phyloP scores from a whole-genome alignment of 2,888 invertebrate genomes.

The Stenurella melanura region DNA sequence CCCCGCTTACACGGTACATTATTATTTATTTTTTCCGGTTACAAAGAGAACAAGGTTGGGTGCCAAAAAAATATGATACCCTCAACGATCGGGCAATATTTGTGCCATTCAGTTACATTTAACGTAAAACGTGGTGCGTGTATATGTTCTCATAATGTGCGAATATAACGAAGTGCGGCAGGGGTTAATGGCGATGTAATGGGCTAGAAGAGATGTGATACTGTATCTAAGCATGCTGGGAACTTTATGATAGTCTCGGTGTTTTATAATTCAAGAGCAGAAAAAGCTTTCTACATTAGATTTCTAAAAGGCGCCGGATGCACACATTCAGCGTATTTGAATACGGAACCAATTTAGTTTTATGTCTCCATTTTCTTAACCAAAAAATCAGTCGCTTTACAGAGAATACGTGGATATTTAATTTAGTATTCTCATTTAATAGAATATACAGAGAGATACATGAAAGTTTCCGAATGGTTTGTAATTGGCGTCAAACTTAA shows the following conservation, averaged over 20 bases:
- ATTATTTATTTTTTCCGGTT: not conserved
- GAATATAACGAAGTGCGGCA: conserved; percentile 31
- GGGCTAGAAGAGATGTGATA: conserved; percentile 59
- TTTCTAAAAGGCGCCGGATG: conserved; percentile 2
- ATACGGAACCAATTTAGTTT: not conserved
- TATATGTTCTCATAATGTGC: conserved; percentile 45
- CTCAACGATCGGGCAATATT: conserved; percentile 3
- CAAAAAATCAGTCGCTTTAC: not conserved
- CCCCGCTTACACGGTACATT: no score
- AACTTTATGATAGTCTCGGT: conserved; percentile 61
- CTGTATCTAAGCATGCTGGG: conserved; percentile 53
- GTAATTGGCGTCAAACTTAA: no score
- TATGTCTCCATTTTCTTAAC: not conserved
- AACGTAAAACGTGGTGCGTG: conserved; percentile 53
- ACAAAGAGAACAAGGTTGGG: not conserved
- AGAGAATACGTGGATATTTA: not conserved
- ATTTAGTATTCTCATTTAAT: not conserved
- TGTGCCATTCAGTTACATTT: conserved; percentile 20
- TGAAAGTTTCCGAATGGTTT: no score
- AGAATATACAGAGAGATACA: no score
- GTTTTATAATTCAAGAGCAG: conserved; percentile 60
- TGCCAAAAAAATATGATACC: not conserved
- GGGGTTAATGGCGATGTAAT: conserved; percentile 37
- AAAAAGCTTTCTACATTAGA: conserved; percentile 31
- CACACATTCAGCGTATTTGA: not conserved